These are phyloP conservation scores for Pteropus rufus DNA, from an alignment of 2,797 vertebrate genomes.

Conservation along the genomic window DNA sequence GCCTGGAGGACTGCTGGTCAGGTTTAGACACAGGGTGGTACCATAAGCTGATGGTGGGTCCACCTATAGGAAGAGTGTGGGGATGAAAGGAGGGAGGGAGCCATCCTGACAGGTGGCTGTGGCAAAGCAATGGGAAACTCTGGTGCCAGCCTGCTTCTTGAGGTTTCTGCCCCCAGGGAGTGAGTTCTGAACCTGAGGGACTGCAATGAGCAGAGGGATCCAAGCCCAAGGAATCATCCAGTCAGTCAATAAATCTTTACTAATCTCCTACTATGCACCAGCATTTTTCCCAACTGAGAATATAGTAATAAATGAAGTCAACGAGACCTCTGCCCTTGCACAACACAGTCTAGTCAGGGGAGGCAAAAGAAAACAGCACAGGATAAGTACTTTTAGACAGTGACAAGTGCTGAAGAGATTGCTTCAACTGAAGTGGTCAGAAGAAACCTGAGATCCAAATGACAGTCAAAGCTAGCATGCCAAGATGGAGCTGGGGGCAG, in stretches of 20 bases:
- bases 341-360: accelerated
- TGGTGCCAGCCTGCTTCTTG: not conserved
- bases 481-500: not conserved
- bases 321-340: not conserved
- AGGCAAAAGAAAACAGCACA: not conserved
- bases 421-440: not conserved
- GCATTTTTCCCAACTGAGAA: not conserved
- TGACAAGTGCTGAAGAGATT: not conserved
- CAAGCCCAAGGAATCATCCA: not conserved
- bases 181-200: not conserved
- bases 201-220: not conserved
- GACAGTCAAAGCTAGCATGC: not conserved
- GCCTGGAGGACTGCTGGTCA: not conserved
- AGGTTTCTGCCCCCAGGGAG: not conserved
- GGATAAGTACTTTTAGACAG: not conserved
- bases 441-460: not conserved
- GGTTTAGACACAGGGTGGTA: not conserved
- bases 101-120: accelerated
- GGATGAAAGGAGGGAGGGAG: not conserved
- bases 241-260: not conserved
- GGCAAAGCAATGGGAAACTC: not conserved
- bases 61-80: not conserved
- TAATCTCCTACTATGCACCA: not conserved
- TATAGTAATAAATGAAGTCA: not conserved
- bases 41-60: not conserved